phyloP scores from a whole-genome alignment of 2,113 vertebrate genomes.

The Callithrix jacchus region DNA sequence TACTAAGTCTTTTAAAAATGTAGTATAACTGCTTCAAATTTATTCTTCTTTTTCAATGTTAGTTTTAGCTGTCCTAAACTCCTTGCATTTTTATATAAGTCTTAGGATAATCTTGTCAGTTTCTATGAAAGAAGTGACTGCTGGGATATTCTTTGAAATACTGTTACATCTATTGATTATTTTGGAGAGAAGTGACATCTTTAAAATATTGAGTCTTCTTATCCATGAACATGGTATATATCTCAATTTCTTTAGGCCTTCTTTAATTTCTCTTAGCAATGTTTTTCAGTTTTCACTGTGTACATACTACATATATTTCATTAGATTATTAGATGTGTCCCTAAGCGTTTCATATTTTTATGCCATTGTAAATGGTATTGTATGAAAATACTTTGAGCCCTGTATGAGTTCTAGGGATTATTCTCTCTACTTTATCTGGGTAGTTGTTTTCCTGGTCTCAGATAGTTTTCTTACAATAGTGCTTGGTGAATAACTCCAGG shows the following conservation, averaged over 20 bases:
- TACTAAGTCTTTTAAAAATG: not conserved
- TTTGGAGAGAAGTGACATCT: not conserved
- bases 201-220: not conserved
- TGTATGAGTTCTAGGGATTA: not conserved
- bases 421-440: not conserved
- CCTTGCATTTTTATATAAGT: not conserved
- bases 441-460: not conserved
- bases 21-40: not conserved
- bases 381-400: not conserved
- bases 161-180: not conserved
- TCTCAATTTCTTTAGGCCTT: not conserved
- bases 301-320: not conserved
- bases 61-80: not conserved
- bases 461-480: not conserved
- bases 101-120: not conserved
- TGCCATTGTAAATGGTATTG: not conserved
- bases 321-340: not conserved
- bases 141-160: not conserved
- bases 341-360: not conserved
- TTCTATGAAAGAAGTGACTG: not conserved
- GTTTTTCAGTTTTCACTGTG: not conserved
- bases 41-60: not conserved
- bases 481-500: not conserved
- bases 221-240: not conserved
- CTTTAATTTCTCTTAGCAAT: not conserved